Percentiles rank a stretch among this genome's conserved stretches.
Evolutionary conservation across 1,140 invertebrate species (phyloP).

Genomic region (Anastatus disparis): DNA sequence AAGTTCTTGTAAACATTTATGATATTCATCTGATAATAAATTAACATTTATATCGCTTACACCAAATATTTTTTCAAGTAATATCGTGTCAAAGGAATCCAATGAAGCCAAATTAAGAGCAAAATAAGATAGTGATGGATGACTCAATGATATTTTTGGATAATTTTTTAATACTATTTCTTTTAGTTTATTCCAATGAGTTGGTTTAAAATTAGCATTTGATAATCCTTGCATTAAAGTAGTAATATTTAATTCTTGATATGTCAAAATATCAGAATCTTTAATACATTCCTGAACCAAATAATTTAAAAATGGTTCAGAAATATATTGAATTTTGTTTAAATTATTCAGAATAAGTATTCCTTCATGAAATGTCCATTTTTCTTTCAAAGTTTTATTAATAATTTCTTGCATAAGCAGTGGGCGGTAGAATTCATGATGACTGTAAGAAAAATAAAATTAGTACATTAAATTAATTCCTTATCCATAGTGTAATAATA

Average conservation of each 20-base stretch:
- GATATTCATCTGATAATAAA: background rate
- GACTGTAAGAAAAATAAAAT: slow-evolving; percentile 40
- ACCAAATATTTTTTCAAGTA: slow-evolving; percentile 67
- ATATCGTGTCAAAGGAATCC: slow-evolving; percentile 66
- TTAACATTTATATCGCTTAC: slow-evolving; percentile 15
- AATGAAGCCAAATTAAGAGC: slow-evolving; percentile 67
- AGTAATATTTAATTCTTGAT: slow-evolving; percentile 34
- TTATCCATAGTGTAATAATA: background rate
- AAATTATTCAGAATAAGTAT: slow-evolving; percentile 7
- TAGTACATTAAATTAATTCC: slow-evolving; percentile 4
- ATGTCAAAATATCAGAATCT: slow-evolving; percentile 13
- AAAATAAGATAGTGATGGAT: slow-evolving; percentile 50
- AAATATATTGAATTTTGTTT: slow-evolving; percentile 13
- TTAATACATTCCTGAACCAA: background rate
- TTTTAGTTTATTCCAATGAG: slow-evolving; percentile 66
- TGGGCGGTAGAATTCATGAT: slow-evolving; percentile 70
- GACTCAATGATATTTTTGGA: slow-evolving; percentile 49
- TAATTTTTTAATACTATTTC: slow-evolving; percentile 55
- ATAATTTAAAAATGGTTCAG: slow-evolving; percentile 25
- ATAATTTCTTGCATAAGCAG: slow-evolving; percentile 65
- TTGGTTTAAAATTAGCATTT: slow-evolving; percentile 70
- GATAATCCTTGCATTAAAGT: slow-evolving; percentile 66
- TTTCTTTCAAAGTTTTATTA: slow-evolving; percentile 45
- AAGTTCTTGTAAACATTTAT: slow-evolving; percentile 61
- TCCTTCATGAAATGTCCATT: background rate